Conservation (phyloP, 2,113 vertebrate species). For the Poeciliopsis turrubarensis region DNA sequence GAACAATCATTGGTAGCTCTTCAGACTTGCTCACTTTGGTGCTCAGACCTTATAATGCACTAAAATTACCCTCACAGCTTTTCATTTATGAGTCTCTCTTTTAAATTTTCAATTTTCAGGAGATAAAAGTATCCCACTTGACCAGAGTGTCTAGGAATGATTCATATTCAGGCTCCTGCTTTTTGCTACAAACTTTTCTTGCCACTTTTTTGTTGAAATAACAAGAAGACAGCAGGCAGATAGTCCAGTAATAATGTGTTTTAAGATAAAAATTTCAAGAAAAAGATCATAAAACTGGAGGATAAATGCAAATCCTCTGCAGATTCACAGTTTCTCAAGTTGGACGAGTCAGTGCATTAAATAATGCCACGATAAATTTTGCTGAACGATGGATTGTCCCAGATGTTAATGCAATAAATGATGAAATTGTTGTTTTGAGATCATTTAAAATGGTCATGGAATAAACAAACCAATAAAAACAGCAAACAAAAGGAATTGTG, state of each 20-base stretch:
- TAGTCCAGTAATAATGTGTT: conserved; percentile 8
- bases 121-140: conserved; percentile 3
- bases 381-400: no score
- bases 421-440: no score
- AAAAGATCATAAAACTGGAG: not conserved
- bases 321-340: no score
- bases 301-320: no score
- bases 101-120: conserved; percentile 9
- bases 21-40: conserved; percentile 24
- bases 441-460: no score
- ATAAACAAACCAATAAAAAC: no score
- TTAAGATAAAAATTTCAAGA: not conserved
- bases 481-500: no score
- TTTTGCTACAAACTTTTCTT: not conserved
- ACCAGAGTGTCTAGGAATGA: not conserved
- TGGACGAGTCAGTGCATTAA: no score
- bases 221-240: not conserved
- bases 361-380: no score
- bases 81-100: conserved; percentile 12
- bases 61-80: conserved; percentile 10
- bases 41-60: conserved; percentile 1
- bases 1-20: conserved; percentile 12
- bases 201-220: not conserved
- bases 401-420: no score
- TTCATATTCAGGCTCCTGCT: not conserved